Evolutionary conservation across 2,888 invertebrate genomes (phyloP), one percentile per base, ranked within the genome.

Genomic region (Galeopsomyia nigrocyanea): DNA sequence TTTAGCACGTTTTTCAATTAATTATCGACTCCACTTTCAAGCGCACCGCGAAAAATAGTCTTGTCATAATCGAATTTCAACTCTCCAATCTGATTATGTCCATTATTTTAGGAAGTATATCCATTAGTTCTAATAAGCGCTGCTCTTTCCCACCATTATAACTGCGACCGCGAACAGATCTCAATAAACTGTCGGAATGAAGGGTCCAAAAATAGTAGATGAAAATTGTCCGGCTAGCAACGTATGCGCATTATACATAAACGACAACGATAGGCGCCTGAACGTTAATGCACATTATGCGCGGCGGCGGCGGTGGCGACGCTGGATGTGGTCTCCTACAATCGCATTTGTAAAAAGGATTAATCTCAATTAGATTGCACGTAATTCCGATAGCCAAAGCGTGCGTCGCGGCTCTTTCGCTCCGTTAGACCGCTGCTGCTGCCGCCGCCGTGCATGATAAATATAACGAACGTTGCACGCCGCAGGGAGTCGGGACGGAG

Each of bases 331-430:
- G 10, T n/a, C 56, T 39, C 17, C n/a, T 17, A 60, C 19, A 61
- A 46, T 53, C 53, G 53, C 60, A 22, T 10, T 14, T 21, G 50
- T 49, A 64, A 70, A 65, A 70, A 70, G 64, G 58, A 70, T 70
- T 64, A 70, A 70, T 65, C 47, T 64, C 26, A 26, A 60, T 65
- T 9, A 60, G 58, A 60, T 58, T 53, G 53, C 49, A 46, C 26
- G 53, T 51, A 64, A 47, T 58, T 49, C 56, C 49, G 68, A 62
- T 63, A 21, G 26, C 14, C 21, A 57, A 51, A 67, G 31, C 21
- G 19, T 50, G 31, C 31, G 31, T 31, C 31, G 31, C 31, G 31
- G 31, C 31, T 31, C 31, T 31, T 31, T 31, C 31, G 31, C 31
- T 31, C 31, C 39, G 39, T 39, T 10, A 26, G 49, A 26, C 13